Conservation (phyloP, 92 coral and sea anemone genomes). For the Porites evermanni region DNA sequence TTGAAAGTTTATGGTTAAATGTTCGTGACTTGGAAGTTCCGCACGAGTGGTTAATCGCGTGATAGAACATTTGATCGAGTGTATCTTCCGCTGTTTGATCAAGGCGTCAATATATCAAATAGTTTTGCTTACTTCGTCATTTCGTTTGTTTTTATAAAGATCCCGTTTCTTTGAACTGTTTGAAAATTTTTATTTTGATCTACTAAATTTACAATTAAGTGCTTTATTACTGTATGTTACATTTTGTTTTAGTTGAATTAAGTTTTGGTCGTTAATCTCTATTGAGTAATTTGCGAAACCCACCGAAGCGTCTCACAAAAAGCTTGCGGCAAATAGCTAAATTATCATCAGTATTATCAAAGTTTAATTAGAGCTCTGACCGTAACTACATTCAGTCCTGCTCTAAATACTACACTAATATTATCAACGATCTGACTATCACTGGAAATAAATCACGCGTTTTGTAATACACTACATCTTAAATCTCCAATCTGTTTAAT, state of each 20-base stretch:
- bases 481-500: neutral
- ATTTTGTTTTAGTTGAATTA: neutral
- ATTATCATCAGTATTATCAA: constrained; percentile 5
- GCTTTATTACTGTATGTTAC: constrained; percentile 8
- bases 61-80: constrained; percentile 18
- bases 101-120: constrained; percentile 20
- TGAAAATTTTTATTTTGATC: constrained; percentile 19
- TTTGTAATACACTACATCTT: neutral
- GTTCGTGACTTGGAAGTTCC: constrained; percentile 53
- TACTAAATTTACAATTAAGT: constrained; percentile 25
- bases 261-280: constrained; percentile 1
- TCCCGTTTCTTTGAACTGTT: constrained; percentile 13
- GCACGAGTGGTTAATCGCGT: constrained; percentile 39
- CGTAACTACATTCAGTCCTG: neutral
- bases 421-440: neutral
- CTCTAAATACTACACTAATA: constrained; percentile 1
- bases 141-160: constrained; percentile 31
- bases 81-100: constrained; percentile 34
- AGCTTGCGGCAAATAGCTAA: constrained; percentile 23
- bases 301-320: constrained; percentile 9
- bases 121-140: constrained; percentile 36
- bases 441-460: constrained; percentile 5
- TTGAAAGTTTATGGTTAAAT: neutral
- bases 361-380: constrained; percentile 17
- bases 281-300: constrained; percentile 4